Evolutionary conservation across 2,888 invertebrate genomes (phyloP).

Genomic region (Acanthococcus lagerstroemiae): DNA sequence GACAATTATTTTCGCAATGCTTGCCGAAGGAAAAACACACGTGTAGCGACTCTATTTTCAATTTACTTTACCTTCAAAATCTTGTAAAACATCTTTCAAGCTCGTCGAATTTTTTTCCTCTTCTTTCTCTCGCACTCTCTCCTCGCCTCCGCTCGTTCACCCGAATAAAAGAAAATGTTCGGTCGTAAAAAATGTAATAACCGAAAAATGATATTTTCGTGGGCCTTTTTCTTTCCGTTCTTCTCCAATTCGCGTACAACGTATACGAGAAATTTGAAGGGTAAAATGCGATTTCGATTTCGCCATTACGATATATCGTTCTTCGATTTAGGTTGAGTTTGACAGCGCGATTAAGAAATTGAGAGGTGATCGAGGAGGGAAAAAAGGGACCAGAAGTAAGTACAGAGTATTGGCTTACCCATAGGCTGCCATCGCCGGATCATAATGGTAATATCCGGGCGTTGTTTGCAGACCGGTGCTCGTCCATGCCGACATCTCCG

Average conservation of each 20-base stretch:
- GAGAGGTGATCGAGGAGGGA: neutral
- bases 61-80: conserved; percentile 34
- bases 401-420: conserved; percentile 57
- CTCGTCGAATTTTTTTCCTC: conserved; percentile 28
- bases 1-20: conserved; percentile 29
- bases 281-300: neutral
- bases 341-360: neutral
- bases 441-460: conserved; percentile 85
- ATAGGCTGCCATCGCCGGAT: conserved; percentile 83
- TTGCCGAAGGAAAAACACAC: conserved; percentile 20
- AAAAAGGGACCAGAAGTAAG: too few relatives aligned
- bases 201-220: neutral
- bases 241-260: too few relatives aligned
- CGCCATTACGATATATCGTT: too few relatives aligned
- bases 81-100: conserved; percentile 26
- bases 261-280: too few relatives aligned
- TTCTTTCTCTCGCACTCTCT: conserved; percentile 2
- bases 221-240: neutral
- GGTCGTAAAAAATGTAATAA: neutral
- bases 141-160: conserved; percentile 1
- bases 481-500: conserved; percentile 87
- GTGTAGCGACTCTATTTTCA: conserved; percentile 22
- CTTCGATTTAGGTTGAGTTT: neutral
- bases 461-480: conserved; percentile 82
- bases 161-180: neutral